Conservation (phyloP, 2,113 vertebrate species). For the Serilophus lunatus region DNA sequence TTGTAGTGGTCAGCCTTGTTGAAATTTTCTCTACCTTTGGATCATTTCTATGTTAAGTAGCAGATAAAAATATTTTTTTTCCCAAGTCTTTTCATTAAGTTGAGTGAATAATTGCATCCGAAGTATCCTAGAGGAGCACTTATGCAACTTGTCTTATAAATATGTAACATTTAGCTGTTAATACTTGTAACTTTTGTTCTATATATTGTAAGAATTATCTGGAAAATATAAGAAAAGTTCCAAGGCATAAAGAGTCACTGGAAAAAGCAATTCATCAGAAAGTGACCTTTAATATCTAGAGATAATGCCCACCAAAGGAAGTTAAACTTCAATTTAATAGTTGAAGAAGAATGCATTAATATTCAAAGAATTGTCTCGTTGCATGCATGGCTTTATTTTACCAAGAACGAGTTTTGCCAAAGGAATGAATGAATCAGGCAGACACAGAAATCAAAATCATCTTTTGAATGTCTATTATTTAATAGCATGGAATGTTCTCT, state of each 20-base stretch:
- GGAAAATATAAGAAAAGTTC: neutral
- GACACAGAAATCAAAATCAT: slow-evolving; percentile 21
- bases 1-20: neutral
- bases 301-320: neutral
- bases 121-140: neutral
- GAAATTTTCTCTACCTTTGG: neutral
- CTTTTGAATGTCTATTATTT: slow-evolving; percentile 13
- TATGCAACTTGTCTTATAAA: slow-evolving; percentile 3
- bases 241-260: neutral
- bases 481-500: neutral
- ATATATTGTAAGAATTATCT: neutral
- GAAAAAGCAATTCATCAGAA: neutral
- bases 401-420: slow-evolving; percentile 23
- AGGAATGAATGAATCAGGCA: slow-evolving; percentile 21
- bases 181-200: neutral
- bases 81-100: neutral
- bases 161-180: neutral
- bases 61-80: neutral
- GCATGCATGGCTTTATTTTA: neutral
- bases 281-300: slow-evolving; percentile 19
- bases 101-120: neutral
- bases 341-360: slow-evolving; percentile 17
- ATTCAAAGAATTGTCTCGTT: slow-evolving; percentile 5
- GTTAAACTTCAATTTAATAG: neutral
- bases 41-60: neutral